A percentile compares a stretch with the other conserved stretches of the same genome.
These are phyloP conservation scores for Pachyuromys duprasi DNA, from an alignment of 2,797 vertebrate genomes.

Conservation along the genomic window DNA sequence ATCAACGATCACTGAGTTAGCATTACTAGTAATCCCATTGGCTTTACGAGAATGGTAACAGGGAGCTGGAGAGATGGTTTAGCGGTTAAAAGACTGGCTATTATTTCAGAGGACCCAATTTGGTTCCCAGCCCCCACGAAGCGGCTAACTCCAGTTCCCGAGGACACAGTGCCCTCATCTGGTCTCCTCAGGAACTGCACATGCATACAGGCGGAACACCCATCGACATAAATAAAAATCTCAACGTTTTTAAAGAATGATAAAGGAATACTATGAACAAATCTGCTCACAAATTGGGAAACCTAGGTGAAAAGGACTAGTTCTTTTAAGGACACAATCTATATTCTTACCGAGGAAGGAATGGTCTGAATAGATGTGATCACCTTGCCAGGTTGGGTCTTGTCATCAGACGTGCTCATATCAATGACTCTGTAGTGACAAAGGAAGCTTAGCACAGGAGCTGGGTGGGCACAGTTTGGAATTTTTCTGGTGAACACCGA, in stretches of 20 bases:
- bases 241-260: neutral
- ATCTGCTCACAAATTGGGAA: neutral
- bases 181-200: neutral
- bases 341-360: neutral
- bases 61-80: neutral
- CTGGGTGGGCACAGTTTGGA: neutral
- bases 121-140: neutral
- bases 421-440: neutral
- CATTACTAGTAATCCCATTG: neutral
- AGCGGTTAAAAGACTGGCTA: neutral
- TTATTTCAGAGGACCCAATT: neutral
- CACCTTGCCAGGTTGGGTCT: neutral
- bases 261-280: neutral
- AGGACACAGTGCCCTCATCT: neutral
- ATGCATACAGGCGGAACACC: neutral
- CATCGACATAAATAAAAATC: neutral
- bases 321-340: neutral
- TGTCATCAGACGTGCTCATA: neutral
- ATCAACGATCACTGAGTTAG: neutral
- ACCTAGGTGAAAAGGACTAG: neutral
- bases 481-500: neutral
- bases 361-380: neutral
- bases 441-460: neutral
- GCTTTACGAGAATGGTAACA: neutral
- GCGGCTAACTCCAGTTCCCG: neutral